These are phyloP conservation scores for Lampropteryx suffumata DNA, from an alignment of 2,888 invertebrate species.

Conservation along the genomic window DNA sequence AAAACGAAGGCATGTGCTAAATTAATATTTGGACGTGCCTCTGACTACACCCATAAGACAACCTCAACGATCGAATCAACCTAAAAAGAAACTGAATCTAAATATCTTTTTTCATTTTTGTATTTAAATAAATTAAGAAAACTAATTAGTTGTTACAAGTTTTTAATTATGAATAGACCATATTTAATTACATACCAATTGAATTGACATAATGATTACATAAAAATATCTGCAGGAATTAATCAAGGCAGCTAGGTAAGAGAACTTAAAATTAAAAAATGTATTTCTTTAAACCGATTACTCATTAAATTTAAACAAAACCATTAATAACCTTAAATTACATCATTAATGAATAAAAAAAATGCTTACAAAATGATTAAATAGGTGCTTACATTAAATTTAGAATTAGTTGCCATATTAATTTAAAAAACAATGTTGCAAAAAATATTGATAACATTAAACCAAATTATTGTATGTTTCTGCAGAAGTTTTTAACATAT, in stretches of 20 bases:
- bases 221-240: neutral
- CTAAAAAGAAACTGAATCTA: too few relatives aligned
- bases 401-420: constrained; percentile 8
- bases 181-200: constrained; percentile 3
- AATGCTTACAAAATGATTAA: constrained; percentile 11
- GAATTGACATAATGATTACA: constrained; percentile 2
- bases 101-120: too few relatives aligned
- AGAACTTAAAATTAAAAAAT: neutral
- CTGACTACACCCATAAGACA: too few relatives aligned
- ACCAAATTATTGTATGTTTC: neutral
- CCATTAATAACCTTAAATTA: neutral
- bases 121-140: too few relatives aligned
- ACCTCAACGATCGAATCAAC: too few relatives aligned
- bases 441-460: constrained; percentile 2
- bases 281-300: constrained; percentile 1
- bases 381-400: constrained; percentile 11
- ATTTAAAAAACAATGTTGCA: neutral
- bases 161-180: constrained; percentile 1
- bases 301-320: constrained; percentile 8
- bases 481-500: constrained; percentile 7
- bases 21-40: too few relatives aligned
- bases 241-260: constrained; percentile 2
- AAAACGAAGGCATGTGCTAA: neutral
- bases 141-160: neutral
- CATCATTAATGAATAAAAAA: neutral